Evolutionary conservation across 2,797 vertebrate species (phyloP), one percentile per base, ranked within the genome.

Genomic region (Glyptemys insculpta): DNA sequence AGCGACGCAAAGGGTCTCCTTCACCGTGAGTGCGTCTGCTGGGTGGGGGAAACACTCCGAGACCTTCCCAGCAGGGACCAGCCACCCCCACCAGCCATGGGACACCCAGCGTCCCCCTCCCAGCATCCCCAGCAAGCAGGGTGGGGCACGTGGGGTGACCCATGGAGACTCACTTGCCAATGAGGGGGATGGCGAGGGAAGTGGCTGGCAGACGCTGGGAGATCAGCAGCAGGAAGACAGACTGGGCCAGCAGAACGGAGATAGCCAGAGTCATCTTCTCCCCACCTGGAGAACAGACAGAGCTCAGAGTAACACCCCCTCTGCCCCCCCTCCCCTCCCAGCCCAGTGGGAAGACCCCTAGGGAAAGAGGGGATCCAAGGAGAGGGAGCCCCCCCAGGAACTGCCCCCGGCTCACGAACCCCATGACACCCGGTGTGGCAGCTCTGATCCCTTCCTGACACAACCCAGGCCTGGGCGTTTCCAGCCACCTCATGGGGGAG

Each of bases 181-280:
- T 99, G 80, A 99, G 99, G 0, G 99, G 99, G 27, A 99, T 98
- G 27, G 99, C 99, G 1, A 99, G 98, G 83, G 99, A 99, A 0
- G 99, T 99, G 95, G 99, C 98, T 0, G 99, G 99, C 62, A 99
- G 98, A 34, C 99, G 98, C 92, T 99, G 99, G 80, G 99, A 99
- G 95, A 99, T 99, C 95, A 99, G 99, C 97, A 99, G 98, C 96
- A 99, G 97, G 97, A 99, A 99, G 95, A 99, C 99, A 1, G 99
- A 99, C 98, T 99, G 99, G 81, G 99, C 99, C 97, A 99, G 97
- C 29, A 99, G 98, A 96, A 99, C 99, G 0, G 99, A 99, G 98
- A 99, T 99, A 90, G 99, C 99, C 98, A 99, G 84, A 0, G 99
- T 99, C 96, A 99, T 99, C 98, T 99, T 99, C 98, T 99, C 99